Percentiles rank a stretch among this genome's conserved stretches.
These are phyloP conservation scores for Busseola fusca DNA, from an alignment of 2,888 invertebrate genomes.

Conservation along the genomic window DNA sequence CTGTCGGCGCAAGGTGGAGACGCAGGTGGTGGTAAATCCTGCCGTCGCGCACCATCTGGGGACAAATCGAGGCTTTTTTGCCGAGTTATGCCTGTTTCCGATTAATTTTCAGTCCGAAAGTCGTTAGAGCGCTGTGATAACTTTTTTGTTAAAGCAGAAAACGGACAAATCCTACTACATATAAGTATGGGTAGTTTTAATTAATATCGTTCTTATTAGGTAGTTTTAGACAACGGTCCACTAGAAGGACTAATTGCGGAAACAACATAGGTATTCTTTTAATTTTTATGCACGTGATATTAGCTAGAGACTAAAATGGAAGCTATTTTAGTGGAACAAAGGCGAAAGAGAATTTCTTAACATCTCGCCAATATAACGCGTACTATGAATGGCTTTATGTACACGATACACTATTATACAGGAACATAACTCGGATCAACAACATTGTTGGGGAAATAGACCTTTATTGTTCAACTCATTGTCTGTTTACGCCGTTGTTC, in stretches of 20 bases:
- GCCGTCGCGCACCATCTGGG: too few species aligned
- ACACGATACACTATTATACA: not conserved
- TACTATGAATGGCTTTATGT: constrained; percentile 2
- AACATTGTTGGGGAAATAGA: not conserved
- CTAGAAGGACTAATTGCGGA: too few species aligned
- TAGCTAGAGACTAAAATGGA: not conserved
- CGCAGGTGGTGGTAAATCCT: too few species aligned
- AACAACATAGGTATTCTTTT: too few species aligned
- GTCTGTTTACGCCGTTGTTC: not conserved
- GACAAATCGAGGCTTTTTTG: not conserved
- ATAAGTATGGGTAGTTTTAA: too few species aligned
- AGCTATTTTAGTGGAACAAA: not conserved
- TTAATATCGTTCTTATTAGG: too few species aligned
- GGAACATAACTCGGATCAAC: constrained; percentile 5
- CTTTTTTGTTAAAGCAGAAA: too few species aligned
- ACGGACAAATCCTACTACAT: too few species aligned
- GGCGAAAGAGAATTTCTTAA: not conserved
- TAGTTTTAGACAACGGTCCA: too few species aligned
- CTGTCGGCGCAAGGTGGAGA: too few species aligned
- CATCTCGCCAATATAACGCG: not conserved
- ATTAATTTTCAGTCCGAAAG: too few species aligned
- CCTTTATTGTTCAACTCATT: not conserved
- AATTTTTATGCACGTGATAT: not conserved
- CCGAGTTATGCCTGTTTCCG: not conserved
- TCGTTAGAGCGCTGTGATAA: too few species aligned